phyloP scores from a whole-genome alignment of 1,140 invertebrate species.

The Drosophila novamexicana region DNA sequence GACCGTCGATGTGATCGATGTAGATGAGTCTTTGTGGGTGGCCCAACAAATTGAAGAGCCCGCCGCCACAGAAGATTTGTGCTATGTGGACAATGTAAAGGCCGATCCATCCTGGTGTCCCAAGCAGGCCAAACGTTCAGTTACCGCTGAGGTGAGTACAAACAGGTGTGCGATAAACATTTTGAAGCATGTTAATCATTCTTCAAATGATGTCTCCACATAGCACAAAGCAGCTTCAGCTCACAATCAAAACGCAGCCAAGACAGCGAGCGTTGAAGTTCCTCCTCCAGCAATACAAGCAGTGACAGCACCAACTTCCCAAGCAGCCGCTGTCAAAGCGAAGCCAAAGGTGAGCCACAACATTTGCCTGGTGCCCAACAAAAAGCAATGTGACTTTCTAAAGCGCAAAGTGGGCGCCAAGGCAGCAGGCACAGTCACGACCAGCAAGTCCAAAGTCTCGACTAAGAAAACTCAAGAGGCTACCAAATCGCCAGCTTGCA shows the following conservation, averaged over 20 bases:
- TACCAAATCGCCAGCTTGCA: conserved; percentile 28
- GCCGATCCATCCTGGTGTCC: conserved; percentile 79
- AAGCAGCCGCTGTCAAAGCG: conserved; percentile 1
- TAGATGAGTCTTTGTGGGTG: conserved; percentile 46
- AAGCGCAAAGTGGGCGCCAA: conserved; percentile 66
- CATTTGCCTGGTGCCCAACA: conserved; percentile 74
- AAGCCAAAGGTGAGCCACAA: conserved; percentile 56
- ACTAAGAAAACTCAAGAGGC: conserved; percentile 51
- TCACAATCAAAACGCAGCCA: conserved; percentile 16
- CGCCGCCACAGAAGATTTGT: conserved; percentile 48
- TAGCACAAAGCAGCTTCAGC: conserved; percentile 39
- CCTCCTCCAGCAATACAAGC: background rate
- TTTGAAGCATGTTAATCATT: conserved; percentile 33
- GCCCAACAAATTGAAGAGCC: background rate
- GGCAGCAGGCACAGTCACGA: background rate
- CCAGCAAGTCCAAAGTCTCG: conserved; percentile 37
- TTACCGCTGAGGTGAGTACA: conserved; percentile 54
- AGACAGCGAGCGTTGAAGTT: conserved; percentile 7
- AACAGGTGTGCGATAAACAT: conserved; percentile 17
- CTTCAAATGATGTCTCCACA: conserved; percentile 27
- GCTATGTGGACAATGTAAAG: conserved; percentile 75
- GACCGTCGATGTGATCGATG: conserved; percentile 72
- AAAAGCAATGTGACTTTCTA: conserved; percentile 72
- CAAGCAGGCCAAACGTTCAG: conserved; percentile 50
- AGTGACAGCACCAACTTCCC: background rate